Evolutionary conservation across 1,140 invertebrate species (phyloP), one percentile per base, ranked within the genome.

Genomic region (Carposina sasakii): DNA sequence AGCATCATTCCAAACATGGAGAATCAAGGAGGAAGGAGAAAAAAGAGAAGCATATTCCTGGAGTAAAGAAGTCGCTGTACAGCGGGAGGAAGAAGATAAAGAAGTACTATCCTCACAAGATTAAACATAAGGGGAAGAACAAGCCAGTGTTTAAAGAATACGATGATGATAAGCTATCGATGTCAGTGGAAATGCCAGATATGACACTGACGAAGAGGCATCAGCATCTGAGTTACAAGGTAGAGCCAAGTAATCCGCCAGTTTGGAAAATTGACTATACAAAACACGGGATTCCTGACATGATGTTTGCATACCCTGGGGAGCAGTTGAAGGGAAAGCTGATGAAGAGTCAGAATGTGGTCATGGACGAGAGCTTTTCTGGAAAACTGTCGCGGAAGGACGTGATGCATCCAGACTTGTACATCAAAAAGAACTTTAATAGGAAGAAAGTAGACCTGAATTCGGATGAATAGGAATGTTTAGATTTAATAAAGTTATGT

Each of bases 181-280:
- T 77, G 65, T 79, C 79, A 0, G 71, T 70, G 0, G 76, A 83
- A 40, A 20, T 54, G 0, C 65, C 67, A 1, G 69, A 70, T 20
- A 37, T 55, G 30, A 55, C 52, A 4, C 20, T 58, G 20, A 48
- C 46, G 1, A 60, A 55, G n/a, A 57, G 50, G 31, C 61, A 58
- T 12, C 52, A 67, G 15, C 63, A 67, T 36, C 60, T 66, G 21
- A 48, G 52, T 0, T 79, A 67, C 36, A 71, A 70, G 20, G 13
- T 57, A 3, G 60, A 77, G 19, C 63, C 65, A 0, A 54, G 36
- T 0, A 57, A 74, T 4, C 61, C 65, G 0, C 64, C 71, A 0
- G 62, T 75, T 5, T 83, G 79, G 79, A 55, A 72, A 26, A 78
- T 81, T 31, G 76, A 81, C 42, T 81, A 81, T 48, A 66, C 63